Evolutionary conservation across 2,113 vertebrate genomes (phyloP).

Genomic region (Tragelaphus buxtoni): DNA sequence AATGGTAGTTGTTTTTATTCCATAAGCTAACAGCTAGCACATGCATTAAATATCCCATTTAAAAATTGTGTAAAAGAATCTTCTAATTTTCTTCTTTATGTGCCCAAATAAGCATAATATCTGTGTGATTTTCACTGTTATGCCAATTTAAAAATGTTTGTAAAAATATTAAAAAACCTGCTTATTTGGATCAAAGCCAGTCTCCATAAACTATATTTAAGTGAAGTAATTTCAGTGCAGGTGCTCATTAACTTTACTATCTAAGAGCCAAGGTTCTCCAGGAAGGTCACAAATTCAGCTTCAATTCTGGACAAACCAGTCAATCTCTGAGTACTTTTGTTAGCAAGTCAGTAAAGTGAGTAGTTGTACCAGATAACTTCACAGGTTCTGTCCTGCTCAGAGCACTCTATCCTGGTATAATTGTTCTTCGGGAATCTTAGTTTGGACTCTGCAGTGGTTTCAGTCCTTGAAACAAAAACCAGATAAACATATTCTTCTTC

Average conservation of each 20-base stretch:
- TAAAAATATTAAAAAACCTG: not conserved
- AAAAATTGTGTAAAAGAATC: not conserved
- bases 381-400: not conserved
- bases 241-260: not conserved
- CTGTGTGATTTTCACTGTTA: not conserved
- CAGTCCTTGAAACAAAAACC: not conserved
- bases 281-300: not conserved
- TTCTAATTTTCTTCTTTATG: constrained; percentile 17
- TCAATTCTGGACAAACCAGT: not conserved
- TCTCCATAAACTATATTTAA: not conserved
- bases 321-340: not conserved
- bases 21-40: not conserved
- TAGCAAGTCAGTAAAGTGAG: not conserved
- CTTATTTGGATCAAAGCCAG: not conserved
- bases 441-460: not conserved
- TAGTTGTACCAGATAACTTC: not conserved
- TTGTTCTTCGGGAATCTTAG: not conserved
- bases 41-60: not conserved
- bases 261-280: not conserved
- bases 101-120: constrained; percentile 3
- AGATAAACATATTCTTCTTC: not conserved
- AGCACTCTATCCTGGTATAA: not conserved
- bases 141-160: not conserved
- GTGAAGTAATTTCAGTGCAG: not conserved
- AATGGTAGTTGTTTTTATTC: not conserved